A percentile compares a stretch with the other conserved stretches of the same genome.
Conservation (phyloP, 2,888 invertebrate genomes). For the Pteria penguin region DNA sequence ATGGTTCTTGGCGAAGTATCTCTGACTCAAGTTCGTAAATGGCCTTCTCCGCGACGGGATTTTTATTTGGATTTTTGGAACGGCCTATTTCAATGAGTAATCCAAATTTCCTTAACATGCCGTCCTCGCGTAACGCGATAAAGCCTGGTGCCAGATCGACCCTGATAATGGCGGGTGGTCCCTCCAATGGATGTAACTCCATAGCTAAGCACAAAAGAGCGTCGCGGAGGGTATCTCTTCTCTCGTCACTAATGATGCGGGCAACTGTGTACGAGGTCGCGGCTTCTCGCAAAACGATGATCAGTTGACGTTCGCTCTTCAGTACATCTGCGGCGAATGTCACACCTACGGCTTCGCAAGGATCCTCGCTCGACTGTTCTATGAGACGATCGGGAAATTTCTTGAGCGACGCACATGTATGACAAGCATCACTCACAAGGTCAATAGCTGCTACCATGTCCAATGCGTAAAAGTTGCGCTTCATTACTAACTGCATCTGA, state of each 20-base stretch:
- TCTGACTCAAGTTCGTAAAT: no score
- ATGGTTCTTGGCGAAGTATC: no score
- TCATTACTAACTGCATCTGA: conserved; percentile 3
- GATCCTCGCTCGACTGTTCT: conserved; percentile 49
- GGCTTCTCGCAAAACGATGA: background rate
- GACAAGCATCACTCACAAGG: conserved; percentile 39
- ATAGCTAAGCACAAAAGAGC: background rate
- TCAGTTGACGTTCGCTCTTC: background rate
- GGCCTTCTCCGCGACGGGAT: no score
- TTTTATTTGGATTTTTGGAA: no score
- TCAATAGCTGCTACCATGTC: conserved; percentile 44
- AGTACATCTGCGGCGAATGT: background rate
- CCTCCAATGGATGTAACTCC: conserved; percentile 10
- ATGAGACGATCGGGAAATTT: conserved; percentile 35
- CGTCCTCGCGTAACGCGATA: background rate
- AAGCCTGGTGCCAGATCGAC: conserved; percentile 16
- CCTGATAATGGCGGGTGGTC: background rate
- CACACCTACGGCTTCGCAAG: background rate
- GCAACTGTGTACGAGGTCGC: background rate
- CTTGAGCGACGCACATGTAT: conserved; percentile 51
- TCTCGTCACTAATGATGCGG: background rate
- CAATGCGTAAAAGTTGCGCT: conserved; percentile 52
- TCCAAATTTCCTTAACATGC: no score
- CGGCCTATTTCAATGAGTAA: background rate
- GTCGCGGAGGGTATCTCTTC: background rate